Conservation (phyloP, 2,113 vertebrate genomes). For the Elgaria multicarinata region DNA sequence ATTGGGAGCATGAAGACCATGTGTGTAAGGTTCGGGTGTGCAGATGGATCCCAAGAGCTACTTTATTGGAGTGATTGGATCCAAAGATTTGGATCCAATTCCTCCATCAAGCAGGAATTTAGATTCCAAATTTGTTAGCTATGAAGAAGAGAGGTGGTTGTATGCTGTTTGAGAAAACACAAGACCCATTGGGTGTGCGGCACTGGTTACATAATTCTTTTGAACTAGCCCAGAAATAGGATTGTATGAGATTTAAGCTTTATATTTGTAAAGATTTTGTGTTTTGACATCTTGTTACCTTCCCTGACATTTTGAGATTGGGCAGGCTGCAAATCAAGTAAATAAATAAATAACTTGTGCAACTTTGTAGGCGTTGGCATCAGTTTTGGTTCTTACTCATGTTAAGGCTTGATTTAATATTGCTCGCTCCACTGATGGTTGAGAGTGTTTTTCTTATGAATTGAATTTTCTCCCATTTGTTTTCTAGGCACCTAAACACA, state of each 20-base stretch:
- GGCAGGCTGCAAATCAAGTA: neutral
- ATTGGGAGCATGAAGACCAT: neutral
- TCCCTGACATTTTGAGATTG: neutral
- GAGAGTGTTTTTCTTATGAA: slow-evolving; percentile 48
- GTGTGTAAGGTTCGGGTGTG: neutral
- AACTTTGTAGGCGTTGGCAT: neutral
- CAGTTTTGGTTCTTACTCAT: neutral
- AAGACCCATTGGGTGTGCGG: too few relatives aligned
- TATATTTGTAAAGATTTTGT: too few relatives aligned
- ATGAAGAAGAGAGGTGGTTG: neutral
- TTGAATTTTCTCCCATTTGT: slow-evolving; percentile 38
- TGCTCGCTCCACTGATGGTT: neutral
- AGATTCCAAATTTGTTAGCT: neutral
- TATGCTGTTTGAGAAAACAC: neutral
- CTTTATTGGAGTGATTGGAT: neutral
- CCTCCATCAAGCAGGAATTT: too few relatives aligned
- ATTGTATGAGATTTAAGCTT: neutral
- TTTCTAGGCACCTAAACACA: slow-evolving; percentile 90
- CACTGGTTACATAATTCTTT: neutral
- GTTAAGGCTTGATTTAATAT: neutral
- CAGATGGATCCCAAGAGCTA: neutral
- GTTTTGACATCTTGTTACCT: neutral
- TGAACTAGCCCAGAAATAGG: neutral
- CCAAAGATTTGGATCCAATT: too few relatives aligned
- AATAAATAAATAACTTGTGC: neutral